These are phyloP conservation scores for Synergus gifuensis DNA, from an alignment of 2,888 invertebrate genomes.

Conservation along the genomic window DNA sequence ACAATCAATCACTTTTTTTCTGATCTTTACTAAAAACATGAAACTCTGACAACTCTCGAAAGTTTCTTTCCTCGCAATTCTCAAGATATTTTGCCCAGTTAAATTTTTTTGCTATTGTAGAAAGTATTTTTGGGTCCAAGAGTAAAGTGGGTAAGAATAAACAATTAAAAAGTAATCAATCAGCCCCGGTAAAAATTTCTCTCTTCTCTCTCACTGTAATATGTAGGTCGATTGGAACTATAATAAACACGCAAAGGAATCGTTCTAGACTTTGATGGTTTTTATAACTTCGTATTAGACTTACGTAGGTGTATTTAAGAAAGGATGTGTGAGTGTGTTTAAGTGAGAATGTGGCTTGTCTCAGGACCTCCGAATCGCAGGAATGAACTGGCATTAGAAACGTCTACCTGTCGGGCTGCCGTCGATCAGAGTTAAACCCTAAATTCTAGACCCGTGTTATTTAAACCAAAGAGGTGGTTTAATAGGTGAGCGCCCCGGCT, in stretches of 20 bases:
- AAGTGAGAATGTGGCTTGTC: constrained; percentile 60
- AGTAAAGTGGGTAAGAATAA: background rate
- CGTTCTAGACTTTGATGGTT: background rate
- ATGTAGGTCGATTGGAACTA: background rate
- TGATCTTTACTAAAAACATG: background rate
- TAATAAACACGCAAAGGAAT: constrained; percentile 4
- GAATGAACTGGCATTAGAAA: constrained; percentile 62
- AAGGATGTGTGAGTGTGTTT: background rate
- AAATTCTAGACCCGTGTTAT: constrained; percentile 63
- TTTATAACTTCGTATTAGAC: constrained; percentile 14
- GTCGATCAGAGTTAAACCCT: constrained; percentile 68
- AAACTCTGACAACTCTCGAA: background rate
- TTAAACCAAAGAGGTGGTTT: constrained; percentile 61
- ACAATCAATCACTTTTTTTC: background rate
- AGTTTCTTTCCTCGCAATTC: background rate
- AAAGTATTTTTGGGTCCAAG: background rate
- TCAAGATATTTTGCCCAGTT: background rate
- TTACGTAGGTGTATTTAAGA: constrained; percentile 1
- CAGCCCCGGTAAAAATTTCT: constrained; percentile 25
- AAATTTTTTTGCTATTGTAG: background rate
- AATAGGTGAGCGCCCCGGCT: constrained; percentile 59
- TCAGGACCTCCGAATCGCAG: constrained; percentile 50
- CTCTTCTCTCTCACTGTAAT: background rate
- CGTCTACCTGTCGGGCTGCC: constrained; percentile 64
- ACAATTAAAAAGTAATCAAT: constrained; percentile 34